Base-by-base conservation (phyloP, 2,113 vertebrate species). In the Carollia perspicillata region DNA sequence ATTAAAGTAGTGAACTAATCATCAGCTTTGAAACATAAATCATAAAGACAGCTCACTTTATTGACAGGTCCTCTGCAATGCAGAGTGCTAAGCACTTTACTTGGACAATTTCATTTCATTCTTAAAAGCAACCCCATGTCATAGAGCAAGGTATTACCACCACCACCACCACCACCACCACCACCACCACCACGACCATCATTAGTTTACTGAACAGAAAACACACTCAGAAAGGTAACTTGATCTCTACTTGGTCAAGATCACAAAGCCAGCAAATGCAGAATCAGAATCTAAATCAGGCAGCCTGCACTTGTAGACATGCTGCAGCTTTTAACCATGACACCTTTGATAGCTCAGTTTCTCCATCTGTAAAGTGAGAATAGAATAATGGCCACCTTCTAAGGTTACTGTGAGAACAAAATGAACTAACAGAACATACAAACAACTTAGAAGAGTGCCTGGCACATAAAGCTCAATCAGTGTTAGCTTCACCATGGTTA, bases 401-500 rank as follows among this genome's bases (percentile, higher is more conserved):
- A 26, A 35, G 60, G 35, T 40, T 22, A 26, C 2, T 28, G 5
- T 35, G 47, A 94, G 37, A 79, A 49, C 4, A 20, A 26, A 51
- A 51, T 13, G 30, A 55, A 60, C 11, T 10, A 8, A 6, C 12
- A 63, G 60, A 17, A 3, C 44, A 3, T 20, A 20, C 9, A 18
- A 18, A 75, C 35, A 37, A 44, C 72, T 68, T 13, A 65, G 11
- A 44, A 60, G 33, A 42, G 63, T 2, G 4, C 26, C 3, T 4
- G 42, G 33, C 28, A 30, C n/a, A 17, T 5, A 9, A 0, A n/a
- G 55, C 26, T 53, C 53, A 1, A 0, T 33, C n/a, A 1, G 0
- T 0, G 9, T 22, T 28, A 18, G 28, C 53, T 89, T n/a, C n/a
- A 2, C 16, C 5, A 0, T 0, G 23, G n/a, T 5, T n/a, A 3